Evolutionary conservation across 1,140 invertebrate genomes (phyloP).

Genomic region (Conus ventricosus): DNA sequence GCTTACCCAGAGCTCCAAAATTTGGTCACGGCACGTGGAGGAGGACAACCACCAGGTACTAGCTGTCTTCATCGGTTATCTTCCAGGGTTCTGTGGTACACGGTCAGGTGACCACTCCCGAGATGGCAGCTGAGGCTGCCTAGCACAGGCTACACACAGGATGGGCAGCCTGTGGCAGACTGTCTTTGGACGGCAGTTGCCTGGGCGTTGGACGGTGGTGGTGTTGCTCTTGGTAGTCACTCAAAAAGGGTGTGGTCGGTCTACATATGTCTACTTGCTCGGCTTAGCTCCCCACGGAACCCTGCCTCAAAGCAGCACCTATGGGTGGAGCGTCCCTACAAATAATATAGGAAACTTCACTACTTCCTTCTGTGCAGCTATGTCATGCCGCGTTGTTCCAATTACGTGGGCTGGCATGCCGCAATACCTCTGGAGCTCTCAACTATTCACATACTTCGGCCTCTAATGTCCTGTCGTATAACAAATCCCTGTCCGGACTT

Average conservation of each 20-base stretch:
- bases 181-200: constrained; percentile 82
- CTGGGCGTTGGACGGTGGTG: constrained; percentile 85
- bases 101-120: constrained; percentile 80
- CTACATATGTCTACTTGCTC: constrained; percentile 82
- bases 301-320: constrained; percentile 67
- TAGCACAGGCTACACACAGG: constrained; percentile 81
- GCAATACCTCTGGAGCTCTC: constrained; percentile 27
- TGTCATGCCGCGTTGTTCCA: constrained; percentile 86
- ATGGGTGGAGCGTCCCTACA: constrained; percentile 85
- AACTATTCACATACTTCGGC: constrained; percentile 8
- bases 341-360: constrained; percentile 80
- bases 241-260: constrained; percentile 84
- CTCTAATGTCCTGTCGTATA: not conserved
- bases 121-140: constrained; percentile 76
- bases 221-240: constrained; percentile 81
- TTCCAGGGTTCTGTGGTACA: constrained; percentile 87
- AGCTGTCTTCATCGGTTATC: constrained; percentile 84
- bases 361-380: constrained; percentile 81
- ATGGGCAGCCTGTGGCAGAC: constrained; percentile 83
- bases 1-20: constrained; percentile 79
- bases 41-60: constrained; percentile 91
- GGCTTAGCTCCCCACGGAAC: constrained; percentile 77
- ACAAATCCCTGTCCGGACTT: too few relatives aligned
- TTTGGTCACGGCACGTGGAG: constrained; percentile 80
- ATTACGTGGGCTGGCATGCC: constrained; percentile 84